Evolutionary conservation across 2,888 invertebrate genomes (phyloP), one percentile per base, ranked within the genome.

Genomic region (Trisateles emortualis): DNA sequence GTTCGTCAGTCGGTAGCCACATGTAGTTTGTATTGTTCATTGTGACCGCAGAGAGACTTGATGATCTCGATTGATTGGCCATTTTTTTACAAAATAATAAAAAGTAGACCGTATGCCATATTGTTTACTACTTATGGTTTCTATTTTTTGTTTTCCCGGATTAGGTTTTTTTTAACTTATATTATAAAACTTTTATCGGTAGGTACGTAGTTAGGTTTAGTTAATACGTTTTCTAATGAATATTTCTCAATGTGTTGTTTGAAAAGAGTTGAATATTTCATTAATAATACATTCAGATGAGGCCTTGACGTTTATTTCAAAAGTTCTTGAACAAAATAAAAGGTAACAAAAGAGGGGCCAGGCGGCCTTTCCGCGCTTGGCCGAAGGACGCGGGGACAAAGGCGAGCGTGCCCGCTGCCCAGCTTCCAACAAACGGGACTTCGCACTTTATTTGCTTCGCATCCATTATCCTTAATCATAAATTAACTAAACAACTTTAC

Each of bases 1-100:
- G 40, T 78, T 81, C 80, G 85, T 76, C 90, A 84, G 87, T 84
- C 90, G 88, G 88, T 89, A 85, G 91, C 92, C 91, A 90, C 89
- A 91, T 92, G 92, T 88, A 86, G 36, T 68, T 78, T 74, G 79
- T 77, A 88, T 88, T 90, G 88, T 91, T 87, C 83, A 70, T 65
- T 82, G 83, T 87, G 89, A 88, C 90, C 90, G 78, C 87, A 83
- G 78, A 75, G 78, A 78, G 79, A 74, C 76, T 83, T 84, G 79
- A 86, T 84, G 80, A 83, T 85, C 81, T 79, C 82, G 81, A 88
- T 87, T 74, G 83, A 86, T 86, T 78, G 78, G 72, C 77, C 69
- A 68, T 79, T 88, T 89, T 88, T 87, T 80, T 69, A 63, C 52
- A 35, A 54, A 74, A 55, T 59, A 58, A 63, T 76, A 83, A 86